Conservation (phyloP, 2,113 vertebrate genomes). For the Scolopax mira region DNA sequence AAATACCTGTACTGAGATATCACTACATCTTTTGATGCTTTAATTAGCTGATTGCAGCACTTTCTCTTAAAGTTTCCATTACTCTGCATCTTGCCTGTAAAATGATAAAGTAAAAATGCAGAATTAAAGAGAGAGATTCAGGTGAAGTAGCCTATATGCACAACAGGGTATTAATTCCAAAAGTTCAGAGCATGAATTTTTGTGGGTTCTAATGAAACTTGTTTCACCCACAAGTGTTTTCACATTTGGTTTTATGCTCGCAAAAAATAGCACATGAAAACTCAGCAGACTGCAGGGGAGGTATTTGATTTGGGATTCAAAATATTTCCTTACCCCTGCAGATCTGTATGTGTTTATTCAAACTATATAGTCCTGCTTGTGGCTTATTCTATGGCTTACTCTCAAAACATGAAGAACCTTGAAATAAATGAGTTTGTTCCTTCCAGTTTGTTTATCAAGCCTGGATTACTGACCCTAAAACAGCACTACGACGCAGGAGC, state of each 20-base stretch:
- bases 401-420: neutral
- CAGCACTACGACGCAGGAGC: slow-evolving; percentile 84
- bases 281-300: neutral
- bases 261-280: slow-evolving; percentile 35
- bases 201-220: slow-evolving; percentile 11
- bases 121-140: neutral
- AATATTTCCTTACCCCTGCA: neutral
- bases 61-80: neutral
- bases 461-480: slow-evolving; percentile 97
- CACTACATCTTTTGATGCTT: neutral
- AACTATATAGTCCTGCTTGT: neutral
- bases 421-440: slow-evolving; percentile 55
- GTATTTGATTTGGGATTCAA: slow-evolving; percentile 7
- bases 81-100: neutral
- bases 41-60: neutral
- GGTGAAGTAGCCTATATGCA: neutral
- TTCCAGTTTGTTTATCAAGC: slow-evolving; percentile 95
- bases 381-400: slow-evolving; percentile 12
- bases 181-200: neutral
- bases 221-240: slow-evolving; percentile 10
- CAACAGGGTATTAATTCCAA: neutral
- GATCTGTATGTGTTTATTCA: slow-evolving; percentile 3
- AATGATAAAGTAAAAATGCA: neutral
- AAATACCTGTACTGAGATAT: neutral
- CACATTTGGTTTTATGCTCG: slow-evolving; percentile 25